Percentiles rank a stretch among this genome's conserved stretches.
Conservation (phyloP, 2,797 vertebrate genomes). For the Danio albolineatus region DNA sequence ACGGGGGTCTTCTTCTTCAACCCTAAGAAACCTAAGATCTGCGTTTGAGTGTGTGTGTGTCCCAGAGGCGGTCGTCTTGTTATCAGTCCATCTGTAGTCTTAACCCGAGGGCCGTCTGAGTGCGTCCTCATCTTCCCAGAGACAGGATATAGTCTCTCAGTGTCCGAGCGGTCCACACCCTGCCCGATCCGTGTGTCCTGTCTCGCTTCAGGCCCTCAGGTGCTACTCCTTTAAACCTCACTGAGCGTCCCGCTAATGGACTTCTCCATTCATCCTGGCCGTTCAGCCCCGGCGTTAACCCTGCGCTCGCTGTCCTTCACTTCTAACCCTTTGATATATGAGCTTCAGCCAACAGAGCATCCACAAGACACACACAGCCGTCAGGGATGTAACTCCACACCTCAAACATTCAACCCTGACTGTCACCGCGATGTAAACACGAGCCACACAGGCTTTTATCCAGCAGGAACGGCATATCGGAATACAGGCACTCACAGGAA, state of each 20-base stretch:
- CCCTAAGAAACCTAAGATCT: conserved; percentile 12
- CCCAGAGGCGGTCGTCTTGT: conserved; percentile 42
- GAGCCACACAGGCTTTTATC: conserved; percentile 55
- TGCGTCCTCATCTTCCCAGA: conserved; percentile 42
- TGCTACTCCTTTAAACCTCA: conserved; percentile 41
- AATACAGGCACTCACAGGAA: conserved; percentile 55
- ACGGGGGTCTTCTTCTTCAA: conserved; percentile 27
- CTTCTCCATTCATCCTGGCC: conserved; percentile 44
- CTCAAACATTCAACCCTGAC: conserved; percentile 68
- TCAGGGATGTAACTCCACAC: conserved; percentile 58
- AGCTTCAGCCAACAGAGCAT: conserved; percentile 48
- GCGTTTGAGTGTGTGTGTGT: conserved; percentile 12
- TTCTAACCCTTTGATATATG: conserved; percentile 60
- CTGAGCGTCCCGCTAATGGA: conserved; percentile 51
- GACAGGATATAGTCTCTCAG: conserved; percentile 56
- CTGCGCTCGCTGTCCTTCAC: conserved; percentile 42
- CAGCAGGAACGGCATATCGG: conserved; percentile 63
- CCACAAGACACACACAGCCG: conserved; percentile 51
- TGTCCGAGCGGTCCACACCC: conserved; percentile 57
- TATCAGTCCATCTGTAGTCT: conserved; percentile 59
- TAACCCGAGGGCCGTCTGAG: conserved; percentile 58
- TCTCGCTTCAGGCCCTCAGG: conserved; percentile 46
- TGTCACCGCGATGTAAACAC: conserved; percentile 75
- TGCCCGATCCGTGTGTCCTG: conserved; percentile 54
- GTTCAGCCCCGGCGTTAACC: conserved; percentile 32